Base-by-base conservation (phyloP, 2,888 invertebrate genomes). In the Patella caerulea region DNA sequence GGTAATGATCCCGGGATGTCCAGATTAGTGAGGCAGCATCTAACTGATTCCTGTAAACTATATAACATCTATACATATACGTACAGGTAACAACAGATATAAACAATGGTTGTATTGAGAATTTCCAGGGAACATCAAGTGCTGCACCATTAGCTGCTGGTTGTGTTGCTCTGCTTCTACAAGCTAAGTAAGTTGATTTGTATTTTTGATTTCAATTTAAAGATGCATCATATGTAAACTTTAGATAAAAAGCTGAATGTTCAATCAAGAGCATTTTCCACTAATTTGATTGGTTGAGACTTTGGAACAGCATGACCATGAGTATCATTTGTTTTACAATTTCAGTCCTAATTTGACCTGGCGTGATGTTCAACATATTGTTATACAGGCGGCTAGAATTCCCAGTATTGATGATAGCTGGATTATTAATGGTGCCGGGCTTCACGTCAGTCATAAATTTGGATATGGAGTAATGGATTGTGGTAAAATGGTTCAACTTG, bases 321-420 rank as follows among this genome's bases (percentile, higher is more conserved):
- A 45, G 45, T 45, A 45, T 45, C 7, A 29, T 65, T 3, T 17
- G 52, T 19, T 75, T 76, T 77, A 65, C 77, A 17, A 71, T 76
- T 80, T 5, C 86, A 92, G 91, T 79, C 86, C 88, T 3, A 76
- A 83, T 12, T 81, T 91, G 71, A 89, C 90, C 3, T 91, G 91
- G 91, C 83, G 92, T 73, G 92, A 92, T 83, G 84, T 91, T 5
- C 91, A 91, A 82, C 90, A 92, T 80, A 82, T 92, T 3, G 88
- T 91, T 4, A 90, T 89, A 9, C 80, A 82, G 69, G 88, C 88
- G 12, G 84, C 90, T 0, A 84, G 88, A 5, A 85, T 91, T 17
- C 88, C 91, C 1, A 85, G 84, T 45, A 79, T 81, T 1, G 85
- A 87, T 96, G 54, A 92, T 91, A 52, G 95, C 95, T 75, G 90